These are phyloP conservation scores for Phlogophora meticulosa DNA, from an alignment of 2,888 invertebrate species.

Conservation along the genomic window DNA sequence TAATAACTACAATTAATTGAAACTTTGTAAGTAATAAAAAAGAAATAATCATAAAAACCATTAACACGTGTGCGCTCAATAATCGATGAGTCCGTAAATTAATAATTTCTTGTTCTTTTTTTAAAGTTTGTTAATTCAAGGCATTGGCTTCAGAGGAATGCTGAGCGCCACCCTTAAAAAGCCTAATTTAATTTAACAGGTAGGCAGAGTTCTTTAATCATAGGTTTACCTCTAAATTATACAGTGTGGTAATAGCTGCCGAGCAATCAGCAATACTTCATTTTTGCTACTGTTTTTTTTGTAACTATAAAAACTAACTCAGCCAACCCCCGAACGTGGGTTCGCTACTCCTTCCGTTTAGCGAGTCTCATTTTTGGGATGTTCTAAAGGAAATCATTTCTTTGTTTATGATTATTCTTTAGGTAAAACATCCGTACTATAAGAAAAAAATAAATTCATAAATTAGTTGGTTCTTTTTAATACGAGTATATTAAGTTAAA, in stretches of 20 bases:
- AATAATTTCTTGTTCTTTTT: conserved; percentile 81
- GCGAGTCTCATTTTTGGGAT: conserved; percentile 47
- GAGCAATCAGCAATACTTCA: conserved; percentile 90
- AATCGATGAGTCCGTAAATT: conserved; percentile 86
- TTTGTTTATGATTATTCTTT: conserved; percentile 24
- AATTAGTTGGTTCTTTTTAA: too few relatives aligned
- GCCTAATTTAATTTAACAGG: conserved; percentile 91
- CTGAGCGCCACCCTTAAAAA: conserved; percentile 87
- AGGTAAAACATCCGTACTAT: not conserved
- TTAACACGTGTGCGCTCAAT: conserved; percentile 85
- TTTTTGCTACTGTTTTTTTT: conserved; percentile 89
- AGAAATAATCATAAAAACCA: conserved; percentile 80
- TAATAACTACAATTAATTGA: conserved; percentile 62
- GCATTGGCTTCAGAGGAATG: conserved; percentile 79
- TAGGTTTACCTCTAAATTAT: conserved; percentile 89
- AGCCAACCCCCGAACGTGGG: conserved; percentile 66
- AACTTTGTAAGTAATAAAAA: conserved; percentile 67
- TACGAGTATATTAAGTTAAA: too few relatives aligned
- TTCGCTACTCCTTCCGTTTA: conserved; percentile 75
- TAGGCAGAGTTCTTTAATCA: conserved; percentile 90
- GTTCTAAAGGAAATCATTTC: conserved; percentile 27
- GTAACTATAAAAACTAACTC: conserved; percentile 77
- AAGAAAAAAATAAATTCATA: too few relatives aligned
- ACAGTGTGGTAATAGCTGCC: conserved; percentile 86
- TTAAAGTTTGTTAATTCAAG: conserved; percentile 80